Percentiles rank a stretch among this genome's conserved stretches.
phyloP scores from a whole-genome alignment of 2,888 invertebrate genomes.

The Sceliomorpha sp. region DNA sequence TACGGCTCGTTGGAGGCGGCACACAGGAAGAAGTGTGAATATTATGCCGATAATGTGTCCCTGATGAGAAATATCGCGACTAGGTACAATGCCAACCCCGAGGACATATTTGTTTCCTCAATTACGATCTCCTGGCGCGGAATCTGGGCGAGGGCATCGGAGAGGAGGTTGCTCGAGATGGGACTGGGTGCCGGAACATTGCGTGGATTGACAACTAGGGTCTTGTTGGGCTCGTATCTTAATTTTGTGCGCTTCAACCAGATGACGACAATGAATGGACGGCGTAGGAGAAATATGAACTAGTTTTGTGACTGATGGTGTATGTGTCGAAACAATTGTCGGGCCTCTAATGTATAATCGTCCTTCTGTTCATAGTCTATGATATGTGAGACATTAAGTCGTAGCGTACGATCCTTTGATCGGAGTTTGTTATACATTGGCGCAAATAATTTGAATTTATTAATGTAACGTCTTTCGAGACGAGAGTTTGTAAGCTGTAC shows the following conservation, averaged over 20 bases:
- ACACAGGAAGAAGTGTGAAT: slow-evolving; percentile 20
- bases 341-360: no score
- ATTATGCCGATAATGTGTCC: slow-evolving; percentile 10
- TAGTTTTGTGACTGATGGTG: no score
- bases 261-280: slow-evolving; percentile 39
- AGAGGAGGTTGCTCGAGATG: slow-evolving; percentile 21
- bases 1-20: slow-evolving; percentile 4
- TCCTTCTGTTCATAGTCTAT: no score
- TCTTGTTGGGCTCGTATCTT: slow-evolving; percentile 41
- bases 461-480: no score
- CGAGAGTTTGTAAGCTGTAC: no score
- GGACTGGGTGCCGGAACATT: slow-evolving; percentile 28
- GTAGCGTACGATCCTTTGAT: no score
- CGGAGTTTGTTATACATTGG: no score
- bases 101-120: slow-evolving; percentile 15
- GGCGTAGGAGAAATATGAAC: no score
- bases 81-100: not conserved
- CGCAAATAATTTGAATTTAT: no score
- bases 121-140: slow-evolving; percentile 50
- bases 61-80: not conserved
- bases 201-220: slow-evolving; percentile 28
- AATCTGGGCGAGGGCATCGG: slow-evolving; percentile 34
- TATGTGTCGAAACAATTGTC: no score
- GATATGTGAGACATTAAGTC: no score
- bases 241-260: slow-evolving; percentile 43